These are phyloP conservation scores for Pseudoips prasinana DNA, from an alignment of 2,888 invertebrate species.

Conservation along the genomic window DNA sequence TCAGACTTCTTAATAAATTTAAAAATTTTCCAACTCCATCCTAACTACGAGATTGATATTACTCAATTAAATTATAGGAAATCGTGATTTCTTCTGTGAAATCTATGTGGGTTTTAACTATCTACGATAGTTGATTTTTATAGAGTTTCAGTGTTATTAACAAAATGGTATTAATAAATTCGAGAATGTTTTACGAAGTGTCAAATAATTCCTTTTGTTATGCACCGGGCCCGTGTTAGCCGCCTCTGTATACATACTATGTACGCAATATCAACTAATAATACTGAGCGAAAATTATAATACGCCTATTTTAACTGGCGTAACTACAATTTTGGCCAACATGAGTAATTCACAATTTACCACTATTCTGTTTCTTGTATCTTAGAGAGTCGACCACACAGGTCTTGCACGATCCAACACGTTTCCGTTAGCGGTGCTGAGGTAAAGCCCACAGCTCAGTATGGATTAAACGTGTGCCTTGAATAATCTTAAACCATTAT, in stretches of 20 bases:
- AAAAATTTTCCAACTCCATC: slow-evolving; percentile 65
- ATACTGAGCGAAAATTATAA: slow-evolving; percentile 75
- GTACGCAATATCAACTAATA: slow-evolving; percentile 62
- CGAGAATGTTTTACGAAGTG: slow-evolving; percentile 35
- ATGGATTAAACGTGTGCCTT: slow-evolving; percentile 3
- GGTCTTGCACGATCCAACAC: slow-evolving; percentile 21
- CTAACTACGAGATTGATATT: slow-evolving; percentile 73
- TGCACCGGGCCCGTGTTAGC: slow-evolving; percentile 65
- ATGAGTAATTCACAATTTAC: slow-evolving; percentile 64
- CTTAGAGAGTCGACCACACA: slow-evolving; percentile 33
- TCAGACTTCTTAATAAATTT: slow-evolving; percentile 71
- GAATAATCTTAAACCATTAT: slow-evolving; percentile 1
- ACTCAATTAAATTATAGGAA: slow-evolving; percentile 67
- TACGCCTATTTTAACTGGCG: slow-evolving; percentile 62
- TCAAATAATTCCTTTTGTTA: slow-evolving; percentile 38
- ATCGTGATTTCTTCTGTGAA: slow-evolving; percentile 65
- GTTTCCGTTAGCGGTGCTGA: slow-evolving; percentile 8
- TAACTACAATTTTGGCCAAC: slow-evolving; percentile 75
- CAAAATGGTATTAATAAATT: slow-evolving; percentile 16
- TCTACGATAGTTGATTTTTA: slow-evolving; percentile 38
- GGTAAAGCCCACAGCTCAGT: slow-evolving; percentile 6
- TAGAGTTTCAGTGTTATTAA: slow-evolving; percentile 23
- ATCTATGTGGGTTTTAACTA: slow-evolving; percentile 56
- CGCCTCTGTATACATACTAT: slow-evolving; percentile 47
- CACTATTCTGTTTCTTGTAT: slow-evolving; percentile 33